Evolutionary conservation across 92 coral and sea anemone species (phyloP).

Genomic region (Bergia puertoricense): DNA sequence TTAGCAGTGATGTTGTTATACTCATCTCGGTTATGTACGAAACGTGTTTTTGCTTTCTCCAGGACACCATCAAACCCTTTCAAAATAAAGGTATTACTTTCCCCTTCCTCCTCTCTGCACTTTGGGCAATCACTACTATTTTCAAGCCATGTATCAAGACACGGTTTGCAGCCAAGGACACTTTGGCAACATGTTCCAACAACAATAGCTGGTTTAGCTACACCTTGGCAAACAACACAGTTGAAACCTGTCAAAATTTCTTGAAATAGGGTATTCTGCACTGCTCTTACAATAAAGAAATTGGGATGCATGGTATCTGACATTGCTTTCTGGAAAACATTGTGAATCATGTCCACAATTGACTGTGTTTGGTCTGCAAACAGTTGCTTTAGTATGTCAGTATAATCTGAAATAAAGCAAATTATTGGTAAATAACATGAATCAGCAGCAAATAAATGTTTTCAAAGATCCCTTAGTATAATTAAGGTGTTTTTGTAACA

Average conservation of each 20-base stretch:
- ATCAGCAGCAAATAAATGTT: neutral
- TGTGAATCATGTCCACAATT: neutral
- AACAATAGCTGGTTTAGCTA: slow-evolving; percentile 1
- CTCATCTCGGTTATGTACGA: neutral
- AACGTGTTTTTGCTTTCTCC: neutral
- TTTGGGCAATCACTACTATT: neutral
- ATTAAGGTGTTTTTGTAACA: neutral
- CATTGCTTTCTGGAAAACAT: neutral
- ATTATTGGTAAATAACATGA: neutral
- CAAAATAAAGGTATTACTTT: neutral
- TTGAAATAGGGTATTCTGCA: neutral
- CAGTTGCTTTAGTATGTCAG: slow-evolving; percentile 5
- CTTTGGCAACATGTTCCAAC: neutral
- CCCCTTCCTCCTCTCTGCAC: neutral
- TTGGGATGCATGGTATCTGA: neutral
- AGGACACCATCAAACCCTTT: neutral
- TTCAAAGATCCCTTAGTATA: neutral
- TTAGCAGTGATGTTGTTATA: neutral
- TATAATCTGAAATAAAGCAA: slow-evolving; percentile 3
- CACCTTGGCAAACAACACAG: neutral
- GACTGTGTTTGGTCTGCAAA: neutral
- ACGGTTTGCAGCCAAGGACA: neutral
- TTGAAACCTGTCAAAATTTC: slow-evolving; percentile 6
- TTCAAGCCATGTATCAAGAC: neutral
- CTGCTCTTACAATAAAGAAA: neutral